These are phyloP conservation scores for Drosophila borborema DNA, from an alignment of 2,888 invertebrate genomes.

Conservation along the genomic window DNA sequence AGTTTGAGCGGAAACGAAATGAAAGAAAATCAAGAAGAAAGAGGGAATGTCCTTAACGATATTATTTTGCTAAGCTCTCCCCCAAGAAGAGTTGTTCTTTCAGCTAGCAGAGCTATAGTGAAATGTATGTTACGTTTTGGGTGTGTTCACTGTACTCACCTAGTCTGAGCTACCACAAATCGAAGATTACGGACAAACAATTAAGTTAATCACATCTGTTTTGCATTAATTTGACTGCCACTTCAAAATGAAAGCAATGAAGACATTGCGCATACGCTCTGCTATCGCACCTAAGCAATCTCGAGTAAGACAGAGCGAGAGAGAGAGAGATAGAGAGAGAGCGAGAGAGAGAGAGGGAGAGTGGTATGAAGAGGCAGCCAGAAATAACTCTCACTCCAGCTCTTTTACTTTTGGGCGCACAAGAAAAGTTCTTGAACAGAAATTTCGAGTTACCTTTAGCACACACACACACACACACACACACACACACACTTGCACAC, in stretches of 20 bases:
- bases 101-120: not conserved
- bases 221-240: constrained; percentile 45
- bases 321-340: not conserved
- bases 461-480: constrained; percentile 8
- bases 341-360: not conserved
- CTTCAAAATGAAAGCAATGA: constrained; percentile 42
- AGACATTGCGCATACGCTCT: constrained; percentile 69
- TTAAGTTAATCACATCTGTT: constrained; percentile 76
- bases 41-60: not conserved
- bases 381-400: too few relatives aligned
- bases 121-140: not conserved
- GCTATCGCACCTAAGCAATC: constrained; percentile 26
- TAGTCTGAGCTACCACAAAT: constrained; percentile 49
- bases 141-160: not conserved
- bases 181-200: constrained; percentile 77
- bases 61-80: not conserved
- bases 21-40: not conserved
- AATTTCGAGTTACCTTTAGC: constrained; percentile 61
- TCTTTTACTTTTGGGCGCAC: constrained; percentile 15
- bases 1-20: not conserved
- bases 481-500: not conserved
- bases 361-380: not conserved
- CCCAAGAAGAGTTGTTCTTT: too few relatives aligned
- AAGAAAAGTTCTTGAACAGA: constrained; percentile 45
- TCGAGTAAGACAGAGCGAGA: not conserved